A percentile compares a stretch with the other conserved stretches of the same genome.
Conservation (phyloP, 2,888 invertebrate genomes). For the Napeogenes sylphis region DNA sequence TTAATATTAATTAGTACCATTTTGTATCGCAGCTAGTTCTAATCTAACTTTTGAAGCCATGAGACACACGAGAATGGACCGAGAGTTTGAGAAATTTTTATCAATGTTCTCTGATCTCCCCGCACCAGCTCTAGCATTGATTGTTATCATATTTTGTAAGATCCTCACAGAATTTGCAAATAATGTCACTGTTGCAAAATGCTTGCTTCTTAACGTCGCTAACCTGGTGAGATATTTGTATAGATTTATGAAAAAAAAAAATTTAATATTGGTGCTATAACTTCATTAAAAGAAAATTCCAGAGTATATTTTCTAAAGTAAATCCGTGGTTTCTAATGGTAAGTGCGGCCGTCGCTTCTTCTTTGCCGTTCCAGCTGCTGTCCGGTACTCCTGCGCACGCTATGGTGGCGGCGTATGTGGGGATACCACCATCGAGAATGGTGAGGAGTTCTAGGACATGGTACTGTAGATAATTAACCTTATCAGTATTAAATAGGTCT, state of each 20-base stretch:
- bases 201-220: constrained; percentile 48
- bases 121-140: constrained; percentile 39
- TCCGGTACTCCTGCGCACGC: constrained; percentile 53
- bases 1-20: not conserved
- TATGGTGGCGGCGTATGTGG: constrained; percentile 54
- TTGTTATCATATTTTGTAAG: constrained; percentile 52
- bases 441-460: constrained; percentile 33
- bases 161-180: constrained; percentile 52
- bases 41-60: constrained; percentile 50
- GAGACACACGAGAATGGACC: constrained; percentile 49
- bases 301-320: constrained; percentile 47
- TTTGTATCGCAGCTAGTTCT: constrained; percentile 43
- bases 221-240: constrained; percentile 42
- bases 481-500: too few species aligned
- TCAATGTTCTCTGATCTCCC: constrained; percentile 44
- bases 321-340: constrained; percentile 62
- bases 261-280: not conserved
- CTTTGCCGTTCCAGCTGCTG: constrained; percentile 54
- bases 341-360: constrained; percentile 49
- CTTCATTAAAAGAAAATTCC: constrained; percentile 14
- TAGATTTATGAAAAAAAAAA: too few species aligned
- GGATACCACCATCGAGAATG: constrained; percentile 57
- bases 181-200: constrained; percentile 44
- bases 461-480: too few species aligned
- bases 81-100: constrained; percentile 49